Conservation (phyloP, 2,888 invertebrate species). For the Lumbricus terrestris region DNA sequence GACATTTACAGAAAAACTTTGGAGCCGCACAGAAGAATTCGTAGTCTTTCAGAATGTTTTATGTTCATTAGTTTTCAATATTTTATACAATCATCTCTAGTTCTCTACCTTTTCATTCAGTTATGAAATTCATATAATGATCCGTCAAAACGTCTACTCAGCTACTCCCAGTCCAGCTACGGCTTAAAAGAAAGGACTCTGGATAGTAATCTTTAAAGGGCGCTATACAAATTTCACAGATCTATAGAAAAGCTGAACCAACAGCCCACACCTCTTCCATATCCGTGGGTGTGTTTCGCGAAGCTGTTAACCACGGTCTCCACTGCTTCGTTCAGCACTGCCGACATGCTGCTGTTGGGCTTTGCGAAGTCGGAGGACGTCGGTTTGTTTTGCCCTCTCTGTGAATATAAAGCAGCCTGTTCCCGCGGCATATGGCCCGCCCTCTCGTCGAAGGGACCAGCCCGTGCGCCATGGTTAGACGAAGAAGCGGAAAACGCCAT, state of each 20-base stretch:
- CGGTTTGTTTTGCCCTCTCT: neutral
- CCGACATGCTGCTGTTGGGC: neutral
- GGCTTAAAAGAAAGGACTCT: too few relatives aligned
- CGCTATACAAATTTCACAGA: too few relatives aligned
- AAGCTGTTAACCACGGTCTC: conserved; percentile 74
- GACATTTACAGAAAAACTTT: neutral
- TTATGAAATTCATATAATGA: too few relatives aligned
- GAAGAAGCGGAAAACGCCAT: conserved; percentile 11
- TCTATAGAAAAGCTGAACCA: too few relatives aligned
- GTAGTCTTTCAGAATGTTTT: neutral
- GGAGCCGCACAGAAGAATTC: neutral
- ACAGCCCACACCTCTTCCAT: conserved; percentile 70
- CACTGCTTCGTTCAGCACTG: conserved; percentile 61
- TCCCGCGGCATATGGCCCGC: neutral
- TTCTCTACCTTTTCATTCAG: too few relatives aligned
- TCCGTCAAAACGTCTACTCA: too few relatives aligned
- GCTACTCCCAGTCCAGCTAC: too few relatives aligned
- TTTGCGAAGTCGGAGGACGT: neutral
- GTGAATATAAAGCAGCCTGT: neutral
- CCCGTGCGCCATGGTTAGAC: neutral
- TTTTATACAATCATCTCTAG: neutral
- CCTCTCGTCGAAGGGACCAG: neutral
- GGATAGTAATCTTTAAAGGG: too few relatives aligned
- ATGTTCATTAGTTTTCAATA: neutral
- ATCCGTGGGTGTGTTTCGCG: conserved; percentile 72